Evolutionary conservation across 2,797 vertebrate species (phyloP).

Genomic region (Amazona ochrocephala): DNA sequence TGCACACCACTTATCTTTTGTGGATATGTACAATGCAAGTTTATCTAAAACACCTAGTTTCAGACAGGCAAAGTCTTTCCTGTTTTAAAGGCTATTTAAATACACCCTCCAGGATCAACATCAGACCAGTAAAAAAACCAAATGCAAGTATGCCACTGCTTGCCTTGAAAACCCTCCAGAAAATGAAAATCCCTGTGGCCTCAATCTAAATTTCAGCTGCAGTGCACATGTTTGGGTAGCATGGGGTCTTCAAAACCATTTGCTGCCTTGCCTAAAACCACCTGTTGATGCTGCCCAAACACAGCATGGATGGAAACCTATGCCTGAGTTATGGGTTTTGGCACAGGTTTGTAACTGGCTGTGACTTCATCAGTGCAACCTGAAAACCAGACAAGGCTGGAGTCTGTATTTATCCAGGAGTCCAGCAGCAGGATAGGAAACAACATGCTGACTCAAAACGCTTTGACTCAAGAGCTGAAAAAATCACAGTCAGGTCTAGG

Average conservation of each 20-base stretch:
- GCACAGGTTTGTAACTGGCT: background rate
- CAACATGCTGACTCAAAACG: rapidly evolving
- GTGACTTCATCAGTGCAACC: background rate
- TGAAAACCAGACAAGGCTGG: background rate
- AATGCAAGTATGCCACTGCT: background rate
- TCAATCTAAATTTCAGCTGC: constrained; percentile 18
- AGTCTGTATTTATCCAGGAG: background rate
- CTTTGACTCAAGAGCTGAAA: background rate
- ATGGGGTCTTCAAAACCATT: background rate
- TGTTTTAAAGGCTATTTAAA: background rate
- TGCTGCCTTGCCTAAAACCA: background rate
- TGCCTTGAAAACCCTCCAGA: constrained; percentile 4
- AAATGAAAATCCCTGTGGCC: background rate
- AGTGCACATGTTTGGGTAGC: background rate
- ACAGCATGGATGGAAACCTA: background rate
- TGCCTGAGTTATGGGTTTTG: background rate
- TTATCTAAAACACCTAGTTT: constrained; percentile 35
- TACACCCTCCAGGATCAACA: constrained; percentile 22
- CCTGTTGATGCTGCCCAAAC: background rate
- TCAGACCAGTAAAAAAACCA: background rate
- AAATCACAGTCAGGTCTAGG: rapidly evolving
- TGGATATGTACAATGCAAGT: background rate
- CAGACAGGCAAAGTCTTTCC: background rate
- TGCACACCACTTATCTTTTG: background rate
- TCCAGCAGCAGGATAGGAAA: background rate